Evolutionary conservation across 2,113 vertebrate genomes (phyloP).

Genomic region (Penelope pileata): DNA sequence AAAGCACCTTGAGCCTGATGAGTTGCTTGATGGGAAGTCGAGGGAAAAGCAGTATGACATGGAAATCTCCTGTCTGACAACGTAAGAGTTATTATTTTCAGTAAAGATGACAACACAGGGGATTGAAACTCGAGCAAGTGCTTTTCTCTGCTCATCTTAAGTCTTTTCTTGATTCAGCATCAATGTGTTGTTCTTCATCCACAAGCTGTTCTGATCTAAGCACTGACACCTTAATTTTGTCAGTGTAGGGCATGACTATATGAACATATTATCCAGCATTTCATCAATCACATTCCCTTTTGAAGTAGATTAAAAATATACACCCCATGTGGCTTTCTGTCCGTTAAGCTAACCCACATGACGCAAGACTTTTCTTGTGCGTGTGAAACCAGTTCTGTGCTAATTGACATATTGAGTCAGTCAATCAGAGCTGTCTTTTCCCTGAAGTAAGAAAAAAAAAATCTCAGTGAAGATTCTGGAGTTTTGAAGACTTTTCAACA

Average conservation of each 20-base stretch:
- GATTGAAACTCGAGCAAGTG: background rate
- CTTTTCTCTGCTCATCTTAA: background rate
- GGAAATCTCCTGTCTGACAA: background rate
- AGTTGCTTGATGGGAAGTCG: conserved; percentile 3
- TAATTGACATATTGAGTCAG: conserved; percentile 14
- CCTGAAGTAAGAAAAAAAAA: background rate
- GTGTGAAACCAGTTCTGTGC: background rate
- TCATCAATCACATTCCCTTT: background rate
- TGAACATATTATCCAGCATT: background rate
- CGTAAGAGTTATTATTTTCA: background rate
- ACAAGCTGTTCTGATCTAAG: background rate
- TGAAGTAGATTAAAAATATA: background rate
- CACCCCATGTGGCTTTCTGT: background rate
- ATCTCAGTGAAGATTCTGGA: background rate
- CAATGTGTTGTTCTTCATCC: background rate
- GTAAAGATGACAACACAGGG: background rate
- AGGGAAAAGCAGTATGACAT: background rate
- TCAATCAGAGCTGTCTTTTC: background rate
- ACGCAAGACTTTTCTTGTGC: background rate
- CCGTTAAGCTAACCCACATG: background rate
- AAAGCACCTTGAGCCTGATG: background rate
- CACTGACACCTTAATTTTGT: conserved; percentile 4
- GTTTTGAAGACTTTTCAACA: background rate
- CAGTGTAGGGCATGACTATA: background rate
- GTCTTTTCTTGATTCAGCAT: background rate